Conservation (phyloP, 2,888 invertebrate species). For the Nemotelus pantherinus region DNA sequence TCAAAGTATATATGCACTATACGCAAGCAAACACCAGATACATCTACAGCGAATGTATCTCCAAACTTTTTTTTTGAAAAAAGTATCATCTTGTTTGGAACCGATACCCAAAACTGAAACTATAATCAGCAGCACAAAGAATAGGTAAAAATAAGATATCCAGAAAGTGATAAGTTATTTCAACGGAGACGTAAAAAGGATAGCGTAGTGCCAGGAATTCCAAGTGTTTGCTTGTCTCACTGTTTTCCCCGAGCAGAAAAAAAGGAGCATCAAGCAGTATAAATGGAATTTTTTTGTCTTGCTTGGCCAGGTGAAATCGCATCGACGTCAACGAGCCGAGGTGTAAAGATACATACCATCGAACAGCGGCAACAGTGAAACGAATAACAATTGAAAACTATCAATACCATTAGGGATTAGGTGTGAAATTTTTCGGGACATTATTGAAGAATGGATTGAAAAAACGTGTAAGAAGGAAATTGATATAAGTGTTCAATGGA, state of each 20-base stretch:
- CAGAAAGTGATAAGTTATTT: conserved; percentile 37
- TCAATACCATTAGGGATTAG: conserved; percentile 22
- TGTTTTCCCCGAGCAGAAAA: neutral
- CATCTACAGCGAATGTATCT: neutral
- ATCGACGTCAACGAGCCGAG: neutral
- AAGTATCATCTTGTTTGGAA: conserved; percentile 35
- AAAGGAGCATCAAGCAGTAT: conserved; percentile 19
- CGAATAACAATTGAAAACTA: conserved; percentile 5
- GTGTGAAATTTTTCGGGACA: conserved; percentile 6
- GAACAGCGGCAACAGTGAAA: neutral
- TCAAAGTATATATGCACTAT: neutral
- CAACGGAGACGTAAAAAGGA: neutral
- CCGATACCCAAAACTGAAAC: conserved; percentile 41
- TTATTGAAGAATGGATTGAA: neutral
- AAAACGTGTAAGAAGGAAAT: conserved; percentile 14
- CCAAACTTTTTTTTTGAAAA: neutral
- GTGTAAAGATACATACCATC: neutral
- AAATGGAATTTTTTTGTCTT: conserved; percentile 30
- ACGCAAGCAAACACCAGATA: neutral
- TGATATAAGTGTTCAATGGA: neutral
- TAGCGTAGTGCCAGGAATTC: conserved; percentile 29
- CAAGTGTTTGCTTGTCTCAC: neutral
- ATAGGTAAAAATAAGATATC: conserved; percentile 16
- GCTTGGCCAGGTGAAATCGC: conserved; percentile 29
- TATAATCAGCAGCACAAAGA: conserved; percentile 32